Evolutionary conservation across 1,140 invertebrate species (phyloP), one percentile per base, ranked within the genome.

Genomic region (Colletes gigas): DNA sequence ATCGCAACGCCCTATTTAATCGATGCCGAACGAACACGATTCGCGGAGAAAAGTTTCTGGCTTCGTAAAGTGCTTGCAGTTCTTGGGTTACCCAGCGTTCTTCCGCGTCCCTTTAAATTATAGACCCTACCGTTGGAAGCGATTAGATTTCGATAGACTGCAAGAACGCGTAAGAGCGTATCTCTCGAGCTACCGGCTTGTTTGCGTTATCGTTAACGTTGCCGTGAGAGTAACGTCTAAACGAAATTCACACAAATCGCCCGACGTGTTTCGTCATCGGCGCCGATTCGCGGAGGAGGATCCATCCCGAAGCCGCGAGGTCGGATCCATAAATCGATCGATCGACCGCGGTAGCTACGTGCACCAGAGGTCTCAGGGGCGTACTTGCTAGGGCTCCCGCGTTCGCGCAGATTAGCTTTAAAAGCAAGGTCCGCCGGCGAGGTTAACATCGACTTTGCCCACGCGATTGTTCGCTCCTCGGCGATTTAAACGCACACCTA

Each of bases 291-390:
- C 47, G 65, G 52, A 41, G 55, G 47, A 66, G 30, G 76, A 75
- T 79, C 44, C 60, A 65, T 75, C 47, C 21, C 47, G 68, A 63
- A 67, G 65, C 57, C 39, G 63, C 76, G 60, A 82, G 66, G 82
- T 82, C 70, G 79, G 62, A 88, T 60, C 73, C 55, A 73, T 86
- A 83, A 86, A 86, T 86, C 77, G 76, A 84, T 84, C 81, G 77
- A 83, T 86, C 63, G 82, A 62, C 47, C 44, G 54, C 55, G 77
- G 54, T 47, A 52, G 67, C 67, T 19, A 5, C 60, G 65, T 44
- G 72, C 82, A 63, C 30, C 50, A 41, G 69, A 71, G 67, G 83
- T 19, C 72, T 62, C 50, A 17, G 19, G 66, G 19, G 60, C 41
- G 75, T 80, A 57, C 54, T 70, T 60, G 39, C 30, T 50, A 21